Evolutionary conservation across 1,140 invertebrate species (phyloP).

Genomic region (Aphaenogaster floridana): DNA sequence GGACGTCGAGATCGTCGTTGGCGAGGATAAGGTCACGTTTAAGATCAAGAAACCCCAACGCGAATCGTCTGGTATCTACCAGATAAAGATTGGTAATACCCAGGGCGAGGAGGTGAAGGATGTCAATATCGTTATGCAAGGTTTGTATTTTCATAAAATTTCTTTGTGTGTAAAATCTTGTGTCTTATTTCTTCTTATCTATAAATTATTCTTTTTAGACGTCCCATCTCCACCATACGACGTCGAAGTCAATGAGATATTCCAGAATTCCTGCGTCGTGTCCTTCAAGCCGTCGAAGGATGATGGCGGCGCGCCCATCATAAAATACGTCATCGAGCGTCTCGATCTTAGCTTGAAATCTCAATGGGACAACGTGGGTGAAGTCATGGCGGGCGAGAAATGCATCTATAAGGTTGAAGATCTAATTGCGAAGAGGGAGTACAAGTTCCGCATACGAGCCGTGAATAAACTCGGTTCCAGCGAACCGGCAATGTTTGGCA

Average conservation of each 20-base stretch:
- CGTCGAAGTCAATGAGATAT: slow-evolving; percentile 96
- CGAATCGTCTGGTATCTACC: slow-evolving; percentile 93
- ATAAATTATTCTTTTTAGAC: slow-evolving; percentile 85
- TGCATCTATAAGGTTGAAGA: slow-evolving; percentile 95
- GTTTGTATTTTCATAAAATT: slow-evolving; percentile 79
- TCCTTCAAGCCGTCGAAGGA: slow-evolving; percentile 97
- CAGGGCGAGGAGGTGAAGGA: slow-evolving; percentile 96
- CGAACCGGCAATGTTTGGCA: slow-evolving; percentile 95
- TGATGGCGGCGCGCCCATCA: slow-evolving; percentile 96
- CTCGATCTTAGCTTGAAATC: slow-evolving; percentile 96
- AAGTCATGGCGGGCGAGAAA: slow-evolving; percentile 90
- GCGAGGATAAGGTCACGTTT: slow-evolving; percentile 95
- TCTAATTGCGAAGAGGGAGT: slow-evolving; percentile 95
- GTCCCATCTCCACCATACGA: slow-evolving; percentile 95
- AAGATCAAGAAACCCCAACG: slow-evolving; percentile 96
- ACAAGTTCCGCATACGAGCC: slow-evolving; percentile 98
- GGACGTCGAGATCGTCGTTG: slow-evolving; percentile 95
- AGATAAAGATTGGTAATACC: slow-evolving; percentile 94
- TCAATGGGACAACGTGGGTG: slow-evolving; percentile 95
- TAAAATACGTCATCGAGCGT: slow-evolving; percentile 97
- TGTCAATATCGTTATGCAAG: slow-evolving; percentile 95
- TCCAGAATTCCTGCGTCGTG: slow-evolving; percentile 96
- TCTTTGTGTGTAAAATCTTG: neutral
- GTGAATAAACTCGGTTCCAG: slow-evolving; percentile 96
- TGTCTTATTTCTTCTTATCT: neutral